phyloP scores from a whole-genome alignment of 2,888 invertebrate genomes.

The Odontomyia ornata region DNA sequence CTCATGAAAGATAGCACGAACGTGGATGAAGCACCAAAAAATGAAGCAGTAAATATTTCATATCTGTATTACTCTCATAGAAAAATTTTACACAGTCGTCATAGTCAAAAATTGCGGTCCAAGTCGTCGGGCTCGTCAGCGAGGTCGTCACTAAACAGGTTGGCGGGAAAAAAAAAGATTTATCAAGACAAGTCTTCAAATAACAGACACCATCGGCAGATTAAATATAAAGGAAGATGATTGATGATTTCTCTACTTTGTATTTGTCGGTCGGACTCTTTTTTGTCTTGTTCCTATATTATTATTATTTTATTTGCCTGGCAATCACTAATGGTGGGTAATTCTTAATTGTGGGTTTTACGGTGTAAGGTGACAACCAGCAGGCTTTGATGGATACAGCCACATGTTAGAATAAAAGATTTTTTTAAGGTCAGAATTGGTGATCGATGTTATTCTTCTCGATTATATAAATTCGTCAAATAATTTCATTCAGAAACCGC shows the following conservation, averaged over 20 bases:
- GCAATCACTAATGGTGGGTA: not conserved
- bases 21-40: too few relatives aligned
- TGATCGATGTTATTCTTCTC: too few relatives aligned
- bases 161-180: not conserved
- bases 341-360: too few relatives aligned
- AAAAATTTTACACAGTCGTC: not conserved
- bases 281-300: not conserved
- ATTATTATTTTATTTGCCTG: conserved; percentile 10
- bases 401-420: too few relatives aligned
- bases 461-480: too few relatives aligned
- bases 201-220: conserved; percentile 43
- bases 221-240: conserved; percentile 47
- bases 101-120: not conserved
- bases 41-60: too few relatives aligned
- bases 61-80: not conserved
- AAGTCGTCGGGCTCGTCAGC: too few relatives aligned
- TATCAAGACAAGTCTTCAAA: conserved; percentile 39
- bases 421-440: too few relatives aligned
- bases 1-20: too few relatives aligned
- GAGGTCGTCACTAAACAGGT: conserved; percentile 2
- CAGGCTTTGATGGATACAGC: too few relatives aligned
- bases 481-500: too few relatives aligned
- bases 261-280: not conserved
- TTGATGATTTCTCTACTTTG: conserved; percentile 48
- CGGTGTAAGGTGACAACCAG: too few relatives aligned